phyloP scores from a whole-genome alignment of 2,113 vertebrate genomes.

The Anguilla japonica region DNA sequence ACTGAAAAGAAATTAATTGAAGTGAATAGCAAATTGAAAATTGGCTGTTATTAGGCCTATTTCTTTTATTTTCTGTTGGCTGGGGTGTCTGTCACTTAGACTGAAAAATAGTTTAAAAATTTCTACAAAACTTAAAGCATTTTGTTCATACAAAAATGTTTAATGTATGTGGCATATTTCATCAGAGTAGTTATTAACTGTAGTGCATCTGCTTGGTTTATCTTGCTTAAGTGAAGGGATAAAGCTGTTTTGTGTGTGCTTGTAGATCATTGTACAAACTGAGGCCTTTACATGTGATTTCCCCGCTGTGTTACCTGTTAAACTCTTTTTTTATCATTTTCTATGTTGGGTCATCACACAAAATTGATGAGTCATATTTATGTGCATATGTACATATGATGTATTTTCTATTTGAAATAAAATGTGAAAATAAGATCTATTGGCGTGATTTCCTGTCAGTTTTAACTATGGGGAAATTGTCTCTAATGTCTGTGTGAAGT shows the following conservation, averaged over 20 bases:
- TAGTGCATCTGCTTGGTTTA: conserved; percentile 8
- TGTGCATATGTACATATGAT: conserved; percentile 24
- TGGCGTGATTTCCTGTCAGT: neutral
- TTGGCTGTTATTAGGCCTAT: too few relatives aligned
- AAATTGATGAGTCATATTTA: conserved; percentile 48
- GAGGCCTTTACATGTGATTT: conserved; percentile 35
- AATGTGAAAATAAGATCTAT: neutral
- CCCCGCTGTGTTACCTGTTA: conserved; percentile 19
- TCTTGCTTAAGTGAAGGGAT: neutral
- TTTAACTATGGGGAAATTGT: neutral
- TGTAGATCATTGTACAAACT: conserved; percentile 28
- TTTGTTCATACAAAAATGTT: neutral
- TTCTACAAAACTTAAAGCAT: too few relatives aligned
- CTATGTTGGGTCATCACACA: conserved; percentile 41
- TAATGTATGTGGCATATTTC: too few relatives aligned
- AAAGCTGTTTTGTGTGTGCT: neutral
- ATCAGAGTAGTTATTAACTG: conserved; percentile 4
- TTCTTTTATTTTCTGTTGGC: too few relatives aligned
- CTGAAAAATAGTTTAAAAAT: too few relatives aligned
- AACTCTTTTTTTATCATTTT: conserved; percentile 31
- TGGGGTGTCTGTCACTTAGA: too few relatives aligned
- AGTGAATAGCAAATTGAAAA: too few relatives aligned
- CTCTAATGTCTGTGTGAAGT: neutral
- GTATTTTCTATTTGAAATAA: conserved; percentile 52
- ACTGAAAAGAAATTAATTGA: too few relatives aligned